phyloP scores from a whole-genome alignment of 2,113 vertebrate genomes.

The Brachyhypopomus occidentalis region DNA sequence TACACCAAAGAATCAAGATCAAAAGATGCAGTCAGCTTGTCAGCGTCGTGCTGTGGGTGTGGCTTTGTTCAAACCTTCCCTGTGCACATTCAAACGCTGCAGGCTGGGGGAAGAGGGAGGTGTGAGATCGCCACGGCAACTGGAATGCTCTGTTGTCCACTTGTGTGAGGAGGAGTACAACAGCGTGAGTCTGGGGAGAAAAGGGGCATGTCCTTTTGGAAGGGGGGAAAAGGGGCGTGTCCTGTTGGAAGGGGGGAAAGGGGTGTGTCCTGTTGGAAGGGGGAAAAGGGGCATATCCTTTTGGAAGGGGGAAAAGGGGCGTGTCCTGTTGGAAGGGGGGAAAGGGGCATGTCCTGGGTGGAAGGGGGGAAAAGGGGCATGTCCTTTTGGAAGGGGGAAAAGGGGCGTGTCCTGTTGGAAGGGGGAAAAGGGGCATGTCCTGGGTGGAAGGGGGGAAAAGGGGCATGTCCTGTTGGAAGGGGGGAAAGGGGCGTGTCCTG shows the following conservation, averaged over 20 bases:
- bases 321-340: too few relatives aligned
- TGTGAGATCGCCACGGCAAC: slow-evolving; percentile 68
- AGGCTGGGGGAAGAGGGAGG: slow-evolving; percentile 68
- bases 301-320: too few relatives aligned
- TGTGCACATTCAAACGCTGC: slow-evolving; percentile 55
- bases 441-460: slow-evolving; percentile 21
- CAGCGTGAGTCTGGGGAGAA: slow-evolving; percentile 59
- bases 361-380: too few relatives aligned
- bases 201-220: slow-evolving; percentile 20
- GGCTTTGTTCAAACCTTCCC: slow-evolving; percentile 61
- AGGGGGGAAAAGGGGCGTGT: background rate
- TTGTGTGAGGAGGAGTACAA: slow-evolving; percentile 65
- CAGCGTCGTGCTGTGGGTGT: slow-evolving; percentile 61
- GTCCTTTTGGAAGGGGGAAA: too few relatives aligned
- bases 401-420: background rate
- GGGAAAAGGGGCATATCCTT: too few relatives aligned
- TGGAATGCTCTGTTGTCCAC: slow-evolving; percentile 64
- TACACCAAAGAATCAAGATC: slow-evolving; percentile 74
- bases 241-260: background rate
- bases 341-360: too few relatives aligned
- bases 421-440: slow-evolving; percentile 30
- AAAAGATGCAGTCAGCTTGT: slow-evolving; percentile 60
- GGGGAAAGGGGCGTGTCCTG: too few relatives aligned
- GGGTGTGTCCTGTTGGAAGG: too few relatives aligned
- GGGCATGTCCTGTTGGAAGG: background rate